Base-by-base conservation (phyloP, 2,888 invertebrate species). In the Xylota sylvarum region DNA sequence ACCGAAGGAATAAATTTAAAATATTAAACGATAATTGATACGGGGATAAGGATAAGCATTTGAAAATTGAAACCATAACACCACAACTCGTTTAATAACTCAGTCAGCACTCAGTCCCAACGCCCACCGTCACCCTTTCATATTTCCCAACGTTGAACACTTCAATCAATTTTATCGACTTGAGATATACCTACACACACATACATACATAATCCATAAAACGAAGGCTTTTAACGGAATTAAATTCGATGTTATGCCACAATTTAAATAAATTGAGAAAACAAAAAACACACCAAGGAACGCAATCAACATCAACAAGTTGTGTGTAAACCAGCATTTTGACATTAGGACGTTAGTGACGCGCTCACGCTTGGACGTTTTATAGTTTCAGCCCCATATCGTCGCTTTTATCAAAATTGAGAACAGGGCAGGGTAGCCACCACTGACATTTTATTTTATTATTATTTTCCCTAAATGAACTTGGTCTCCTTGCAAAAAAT, bases 151-250 rank as follows among this genome's bases (percentile, higher is more conserved):
- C 55, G 60, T 81, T 62, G 73, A 79, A 78, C 79, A 84, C 73
- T 79, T 86, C 81, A 86, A 86, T 86, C 85, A 86, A 86, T 86
- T 86, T 86, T 86, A 86, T 86, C 85, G 85, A 72, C 85, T 81
- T 77, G 43, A 62, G 67, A 67, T 81, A 79, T 12, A 62, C 56
- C 32, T 32, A 52, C 27, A 58, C 17, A 37, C 52, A 65, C 72
- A 37, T 23, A 35, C 19, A 48, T 27, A 62, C n/a, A 46, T 46
- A 65, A 67, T 67, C 73, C 62, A 82, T 82, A 73, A 82, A 86
- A 62, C 56, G 82, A 74, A 73, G 77, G 86, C 86, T 86, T 86
- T 86, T 82, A 86, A 86, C 82, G 52, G 48, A 86, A 86, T 86
- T 82, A 86, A 82, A 86, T 82, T 86, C 77, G 67, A 82, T 64